phyloP scores from a whole-genome alignment of 2,888 invertebrate genomes.

The Ennomos quercinarius region DNA sequence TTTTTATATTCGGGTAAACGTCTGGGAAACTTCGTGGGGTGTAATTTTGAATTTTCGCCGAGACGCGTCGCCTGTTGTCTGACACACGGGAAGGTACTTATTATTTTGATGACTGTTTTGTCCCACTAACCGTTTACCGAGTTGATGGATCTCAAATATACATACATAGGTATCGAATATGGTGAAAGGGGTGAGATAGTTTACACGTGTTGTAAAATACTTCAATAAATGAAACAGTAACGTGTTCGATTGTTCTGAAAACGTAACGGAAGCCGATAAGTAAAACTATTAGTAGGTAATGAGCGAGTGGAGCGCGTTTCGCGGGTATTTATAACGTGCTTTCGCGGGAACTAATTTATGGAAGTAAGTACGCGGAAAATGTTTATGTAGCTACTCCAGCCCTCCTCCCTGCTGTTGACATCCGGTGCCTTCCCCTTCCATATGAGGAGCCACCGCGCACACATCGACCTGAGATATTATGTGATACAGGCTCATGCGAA shows the following conservation, averaged over 20 bases:
- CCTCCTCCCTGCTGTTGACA: slow-evolving; percentile 73
- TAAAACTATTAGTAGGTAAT: slow-evolving; percentile 81
- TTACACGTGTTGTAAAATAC: slow-evolving; percentile 9
- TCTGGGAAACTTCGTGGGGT: slow-evolving; percentile 69
- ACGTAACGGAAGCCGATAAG: slow-evolving; percentile 74
- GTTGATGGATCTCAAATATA: slow-evolving; percentile 10
- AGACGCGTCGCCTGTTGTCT: slow-evolving; percentile 62
- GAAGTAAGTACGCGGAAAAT: slow-evolving; percentile 84
- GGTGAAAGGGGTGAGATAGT: slow-evolving; percentile 42
- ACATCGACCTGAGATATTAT: slow-evolving; percentile 49
- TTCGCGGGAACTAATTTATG: slow-evolving; percentile 84
- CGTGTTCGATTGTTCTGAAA: slow-evolving; percentile 52
- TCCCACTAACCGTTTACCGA: slow-evolving; percentile 34
- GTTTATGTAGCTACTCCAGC: slow-evolving; percentile 75
- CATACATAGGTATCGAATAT: slow-evolving; percentile 39
- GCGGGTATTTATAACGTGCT: slow-evolving; percentile 81
- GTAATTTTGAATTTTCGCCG: slow-evolving; percentile 76
- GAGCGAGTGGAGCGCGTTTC: slow-evolving; percentile 74
- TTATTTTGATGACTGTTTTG: slow-evolving; percentile 73
- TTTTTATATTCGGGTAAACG: slow-evolving; percentile 70
- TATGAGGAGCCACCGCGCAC: slow-evolving; percentile 44
- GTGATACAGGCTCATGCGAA: slow-evolving; percentile 36
- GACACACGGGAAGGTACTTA: slow-evolving; percentile 64
- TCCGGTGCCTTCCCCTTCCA: slow-evolving; percentile 69
- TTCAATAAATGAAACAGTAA: slow-evolving; percentile 1